These are phyloP conservation scores for Zaprionus nigranus DNA, from an alignment of 1,140 invertebrate genomes.

Conservation along the genomic window DNA sequence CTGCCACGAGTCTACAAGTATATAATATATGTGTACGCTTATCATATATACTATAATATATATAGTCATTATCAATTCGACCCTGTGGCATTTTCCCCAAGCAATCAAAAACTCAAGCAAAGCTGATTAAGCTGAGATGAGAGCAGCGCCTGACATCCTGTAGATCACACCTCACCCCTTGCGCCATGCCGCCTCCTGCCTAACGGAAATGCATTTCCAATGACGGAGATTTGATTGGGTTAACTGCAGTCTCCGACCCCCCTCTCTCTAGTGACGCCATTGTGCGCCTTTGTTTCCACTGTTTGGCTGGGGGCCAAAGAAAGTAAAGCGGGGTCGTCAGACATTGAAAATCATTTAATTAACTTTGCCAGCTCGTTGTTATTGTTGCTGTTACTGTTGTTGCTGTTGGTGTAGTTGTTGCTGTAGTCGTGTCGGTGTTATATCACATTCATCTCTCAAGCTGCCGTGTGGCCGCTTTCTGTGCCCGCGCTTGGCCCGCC, in stretches of 20 bases:
- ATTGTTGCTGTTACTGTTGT: background rate
- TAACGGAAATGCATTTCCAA: slow-evolving; percentile 56
- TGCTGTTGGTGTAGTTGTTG: slow-evolving; percentile 22
- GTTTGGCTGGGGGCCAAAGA: slow-evolving; percentile 51
- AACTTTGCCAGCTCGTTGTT: slow-evolving; percentile 50
- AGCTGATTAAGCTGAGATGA: slow-evolving; percentile 8
- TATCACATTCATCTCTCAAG: slow-evolving; percentile 61
- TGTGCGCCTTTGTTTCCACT: slow-evolving; percentile 24
- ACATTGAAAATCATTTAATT: slow-evolving; percentile 79
- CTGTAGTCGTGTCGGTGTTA: slow-evolving; percentile 49
- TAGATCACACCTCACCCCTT: background rate
- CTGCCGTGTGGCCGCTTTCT: slow-evolving; percentile 42
- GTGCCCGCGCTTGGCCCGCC: slow-evolving; percentile 31
- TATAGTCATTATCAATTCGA: slow-evolving; percentile 54
- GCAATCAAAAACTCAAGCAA: slow-evolving; percentile 41
- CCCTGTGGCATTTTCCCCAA: slow-evolving; percentile 38
- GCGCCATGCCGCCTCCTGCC: background rate
- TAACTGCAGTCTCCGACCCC: background rate
- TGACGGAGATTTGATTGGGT: slow-evolving; percentile 43
- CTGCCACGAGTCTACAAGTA: background rate
- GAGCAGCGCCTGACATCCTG: slow-evolving; percentile 29
- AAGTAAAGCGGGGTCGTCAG: slow-evolving; percentile 60
- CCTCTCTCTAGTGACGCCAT: background rate
- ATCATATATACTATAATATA: no score
- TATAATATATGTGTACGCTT: no score